These are phyloP conservation scores for Mallotus villosus DNA, from an alignment of 2,797 vertebrate species.

Conservation along the genomic window DNA sequence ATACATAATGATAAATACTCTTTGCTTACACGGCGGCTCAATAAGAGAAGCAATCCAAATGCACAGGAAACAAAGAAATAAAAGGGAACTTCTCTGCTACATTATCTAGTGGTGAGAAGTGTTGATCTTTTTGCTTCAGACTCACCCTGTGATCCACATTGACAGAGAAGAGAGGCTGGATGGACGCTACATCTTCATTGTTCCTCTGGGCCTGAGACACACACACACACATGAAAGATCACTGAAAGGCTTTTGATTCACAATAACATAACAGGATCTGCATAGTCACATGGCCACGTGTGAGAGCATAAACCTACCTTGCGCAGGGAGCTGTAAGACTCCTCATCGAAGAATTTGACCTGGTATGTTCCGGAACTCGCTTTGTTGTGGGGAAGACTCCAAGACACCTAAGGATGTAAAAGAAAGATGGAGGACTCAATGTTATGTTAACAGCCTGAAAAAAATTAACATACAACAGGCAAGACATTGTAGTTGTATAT, in stretches of 20 bases:
- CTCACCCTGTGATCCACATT: conserved; percentile 91
- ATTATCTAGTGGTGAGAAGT: not conserved
- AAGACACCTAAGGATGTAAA: conserved; percentile 78
- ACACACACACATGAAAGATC: conserved; percentile 7
- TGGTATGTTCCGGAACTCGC: conserved; percentile 88
- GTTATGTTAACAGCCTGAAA: not conserved
- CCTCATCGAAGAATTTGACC: conserved; percentile 93
- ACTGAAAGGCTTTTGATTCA: not conserved
- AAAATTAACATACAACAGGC: not conserved
- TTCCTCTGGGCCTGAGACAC: conserved; percentile 87
- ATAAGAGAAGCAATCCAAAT: not conserved
- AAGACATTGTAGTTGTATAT: not conserved
- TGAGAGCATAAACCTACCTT: conserved; percentile 70
- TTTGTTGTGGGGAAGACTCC: conserved; percentile 90
- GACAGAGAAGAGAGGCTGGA: conserved; percentile 89
- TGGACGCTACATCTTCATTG: conserved; percentile 85
- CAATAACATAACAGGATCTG: not conserved
- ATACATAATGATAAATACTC: not conserved
- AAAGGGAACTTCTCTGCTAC: not conserved
- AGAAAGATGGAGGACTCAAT: conserved; percentile 1
- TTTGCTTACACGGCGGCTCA: not conserved
- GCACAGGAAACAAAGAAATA: not conserved
- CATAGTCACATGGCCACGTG: not conserved
- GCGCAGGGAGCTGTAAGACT: conserved; percentile 87
- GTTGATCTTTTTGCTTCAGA: conserved; percentile 16